Percentiles rank a stretch among this genome's conserved stretches.
phyloP scores from a whole-genome alignment of 2,113 vertebrate genomes.

The Gallinago jamesoni region DNA sequence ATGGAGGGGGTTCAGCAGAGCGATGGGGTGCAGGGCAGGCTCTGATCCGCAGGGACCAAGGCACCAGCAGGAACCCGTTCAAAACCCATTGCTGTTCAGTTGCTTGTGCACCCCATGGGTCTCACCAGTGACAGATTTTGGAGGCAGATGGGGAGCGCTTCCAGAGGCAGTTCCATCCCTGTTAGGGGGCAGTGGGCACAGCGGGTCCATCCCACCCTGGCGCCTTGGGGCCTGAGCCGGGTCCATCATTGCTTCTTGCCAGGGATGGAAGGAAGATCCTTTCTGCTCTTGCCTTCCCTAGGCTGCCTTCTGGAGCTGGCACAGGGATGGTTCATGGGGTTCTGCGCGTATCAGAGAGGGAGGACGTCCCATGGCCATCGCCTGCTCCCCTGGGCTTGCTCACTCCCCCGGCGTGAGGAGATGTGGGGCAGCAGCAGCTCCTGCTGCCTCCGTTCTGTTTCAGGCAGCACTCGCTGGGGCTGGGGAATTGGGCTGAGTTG shows the following conservation, averaged over 20 bases:
- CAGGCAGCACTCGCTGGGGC: rapidly evolving
- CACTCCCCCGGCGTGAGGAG: rapidly evolving
- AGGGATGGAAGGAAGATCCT: not conserved
- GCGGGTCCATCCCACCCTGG: not conserved
- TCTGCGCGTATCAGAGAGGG: not conserved
- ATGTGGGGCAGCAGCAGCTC: not conserved
- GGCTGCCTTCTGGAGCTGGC: not conserved
- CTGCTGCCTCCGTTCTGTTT: not conserved
- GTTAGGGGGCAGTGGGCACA: rapidly evolving
- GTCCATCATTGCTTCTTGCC: not conserved
- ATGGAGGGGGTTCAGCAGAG: not conserved
- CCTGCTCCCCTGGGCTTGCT: not conserved
- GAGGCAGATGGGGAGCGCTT: not conserved
- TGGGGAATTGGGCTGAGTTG: rapidly evolving
- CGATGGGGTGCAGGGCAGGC: not conserved
- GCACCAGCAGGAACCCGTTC: not conserved
- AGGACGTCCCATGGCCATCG: not conserved
- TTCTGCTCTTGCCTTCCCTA: not conserved
- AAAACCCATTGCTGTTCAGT: not conserved
- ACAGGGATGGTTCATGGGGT: not conserved
- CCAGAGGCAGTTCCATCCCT: no score
- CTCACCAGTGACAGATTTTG: not conserved
- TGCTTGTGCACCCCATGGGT: not conserved
- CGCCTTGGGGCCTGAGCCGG: not conserved
- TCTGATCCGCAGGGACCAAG: not conserved